Percentiles rank a stretch among this genome's conserved stretches.
phyloP scores from a whole-genome alignment of 2,888 invertebrate species.

The Quadroppia sp. region DNA sequence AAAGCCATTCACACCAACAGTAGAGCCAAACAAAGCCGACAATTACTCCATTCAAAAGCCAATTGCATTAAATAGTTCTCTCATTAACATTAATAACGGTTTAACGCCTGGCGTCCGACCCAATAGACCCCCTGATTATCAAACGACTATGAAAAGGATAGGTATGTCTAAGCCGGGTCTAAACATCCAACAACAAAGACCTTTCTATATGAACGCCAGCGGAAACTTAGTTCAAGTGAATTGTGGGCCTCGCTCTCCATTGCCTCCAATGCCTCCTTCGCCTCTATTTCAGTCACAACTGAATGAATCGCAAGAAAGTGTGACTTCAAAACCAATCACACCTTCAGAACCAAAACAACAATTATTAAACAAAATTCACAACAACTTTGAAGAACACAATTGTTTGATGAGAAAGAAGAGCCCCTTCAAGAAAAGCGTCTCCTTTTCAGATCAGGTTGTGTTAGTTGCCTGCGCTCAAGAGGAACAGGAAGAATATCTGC shows the following conservation, averaged over 20 bases:
- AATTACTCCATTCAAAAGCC: background rate
- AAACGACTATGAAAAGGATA: conserved; percentile 48
- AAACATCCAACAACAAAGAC: background rate
- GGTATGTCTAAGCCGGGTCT: conserved; percentile 39
- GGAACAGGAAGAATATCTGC: conserved; percentile 83
- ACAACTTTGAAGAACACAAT: conserved; percentile 3
- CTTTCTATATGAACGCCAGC: conserved; percentile 24
- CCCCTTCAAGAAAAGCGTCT: conserved; percentile 79
- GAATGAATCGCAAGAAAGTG: conserved; percentile 13
- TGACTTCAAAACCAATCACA: background rate
- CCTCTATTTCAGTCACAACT: conserved; percentile 15
- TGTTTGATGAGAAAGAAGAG: conserved; percentile 66
- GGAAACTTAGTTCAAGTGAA: conserved; percentile 19
- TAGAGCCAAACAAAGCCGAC: conserved; percentile 2
- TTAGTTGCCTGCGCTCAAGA: conserved; percentile 87
- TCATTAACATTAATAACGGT: conserved; percentile 11
- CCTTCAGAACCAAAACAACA: background rate
- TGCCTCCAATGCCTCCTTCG: background rate
- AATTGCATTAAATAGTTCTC: background rate
- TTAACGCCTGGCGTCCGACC: conserved; percentile 43
- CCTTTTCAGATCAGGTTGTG: conserved; percentile 90
- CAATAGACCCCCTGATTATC: conserved; percentile 48
- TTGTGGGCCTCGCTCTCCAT: background rate
- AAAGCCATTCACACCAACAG: background rate
- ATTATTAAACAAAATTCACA: background rate